A percentile compares a stretch with the other conserved stretches of the same genome.
phyloP scores from a whole-genome alignment of 2,888 invertebrate genomes.

The Calameuta pallipes region DNA sequence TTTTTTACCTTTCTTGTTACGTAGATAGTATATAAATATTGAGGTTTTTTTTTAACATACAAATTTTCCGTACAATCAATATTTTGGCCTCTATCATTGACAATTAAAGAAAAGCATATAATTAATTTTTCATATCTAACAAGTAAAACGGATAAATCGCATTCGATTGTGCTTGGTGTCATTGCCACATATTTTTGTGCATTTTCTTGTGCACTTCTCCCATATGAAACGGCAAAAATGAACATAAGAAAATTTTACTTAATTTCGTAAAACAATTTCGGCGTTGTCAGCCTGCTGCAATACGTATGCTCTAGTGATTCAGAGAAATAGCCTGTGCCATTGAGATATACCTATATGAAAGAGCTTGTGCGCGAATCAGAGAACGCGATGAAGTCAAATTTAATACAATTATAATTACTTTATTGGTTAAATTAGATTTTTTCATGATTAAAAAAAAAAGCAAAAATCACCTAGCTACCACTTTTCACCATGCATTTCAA shows the following conservation, averaged over 20 bases:
- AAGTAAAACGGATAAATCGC: neutral
- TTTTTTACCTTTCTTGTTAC: neutral
- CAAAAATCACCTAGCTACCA: neutral
- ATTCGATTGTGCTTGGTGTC: neutral
- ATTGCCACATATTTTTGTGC: neutral
- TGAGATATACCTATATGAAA: neutral
- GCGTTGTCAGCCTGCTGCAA: conserved; percentile 9
- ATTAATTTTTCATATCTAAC: neutral
- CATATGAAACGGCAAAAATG: neutral
- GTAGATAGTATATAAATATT: neutral
- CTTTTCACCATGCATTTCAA: neutral
- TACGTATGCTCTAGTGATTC: neutral
- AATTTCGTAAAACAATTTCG: conserved; percentile 12
- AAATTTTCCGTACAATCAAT: neutral
- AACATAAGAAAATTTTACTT: neutral
- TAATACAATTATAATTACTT: neutral
- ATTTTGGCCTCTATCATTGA: neutral
- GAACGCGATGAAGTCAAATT: neutral
- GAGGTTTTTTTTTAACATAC: too few relatives aligned
- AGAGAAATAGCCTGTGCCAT: neutral
- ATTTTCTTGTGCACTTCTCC: neutral
- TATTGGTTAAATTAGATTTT: neutral
- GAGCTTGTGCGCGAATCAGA: neutral
- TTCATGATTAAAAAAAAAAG: neutral
- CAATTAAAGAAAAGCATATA: neutral